Base-by-base conservation (phyloP, 2,113 vertebrate species). In the Perca flavescens region DNA sequence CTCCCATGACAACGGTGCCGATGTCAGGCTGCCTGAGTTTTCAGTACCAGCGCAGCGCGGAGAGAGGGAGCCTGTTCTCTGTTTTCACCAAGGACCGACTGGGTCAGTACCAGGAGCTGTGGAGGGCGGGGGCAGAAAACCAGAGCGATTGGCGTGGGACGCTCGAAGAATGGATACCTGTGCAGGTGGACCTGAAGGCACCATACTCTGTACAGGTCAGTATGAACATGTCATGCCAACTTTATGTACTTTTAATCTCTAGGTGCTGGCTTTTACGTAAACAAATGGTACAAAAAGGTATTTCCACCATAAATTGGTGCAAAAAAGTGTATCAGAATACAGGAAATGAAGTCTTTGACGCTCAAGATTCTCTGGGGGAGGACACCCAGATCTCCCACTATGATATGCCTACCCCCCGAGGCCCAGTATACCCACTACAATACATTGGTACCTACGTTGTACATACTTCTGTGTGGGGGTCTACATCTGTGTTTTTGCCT, bases 21-120 rank as follows among this genome's bases (percentile, higher is more conserved):
- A 89, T 98, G 93, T 96, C 96, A 1, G 98, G 98, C 73, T 99
- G 98, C 89, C 92, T 99, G 87, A 97, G 96, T 1, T 99, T 99
- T 90, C 97, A 97, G 90, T 99, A 97, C 84, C 96, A 96, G 61
- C 93, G 96, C 12, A 96, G 96, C 56, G 94, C 95, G 52, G 94
- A 94, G 11, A 93, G 89, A 49, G 96, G 94, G 82, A 97, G 96
- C 81, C 84, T 95, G 90, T 97, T 99, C 91, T 94, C 96, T 0
- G 89, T 98, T n/a, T 98, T 95, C 87, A 94, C 96, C 34, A 96
- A 96, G 90, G 97, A 99, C 67, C 66, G 6, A 0, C 86, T 89
- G 49, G 97, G 97, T 53, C 95, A 97, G 82, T 99, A 99, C 86
- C 96, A 97, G 90, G 98, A 99, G 82, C 95, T 99, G 74, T 99